Evolutionary conservation across 2,113 vertebrate species (phyloP).

Genomic region (Tylochromis polylepis): DNA sequence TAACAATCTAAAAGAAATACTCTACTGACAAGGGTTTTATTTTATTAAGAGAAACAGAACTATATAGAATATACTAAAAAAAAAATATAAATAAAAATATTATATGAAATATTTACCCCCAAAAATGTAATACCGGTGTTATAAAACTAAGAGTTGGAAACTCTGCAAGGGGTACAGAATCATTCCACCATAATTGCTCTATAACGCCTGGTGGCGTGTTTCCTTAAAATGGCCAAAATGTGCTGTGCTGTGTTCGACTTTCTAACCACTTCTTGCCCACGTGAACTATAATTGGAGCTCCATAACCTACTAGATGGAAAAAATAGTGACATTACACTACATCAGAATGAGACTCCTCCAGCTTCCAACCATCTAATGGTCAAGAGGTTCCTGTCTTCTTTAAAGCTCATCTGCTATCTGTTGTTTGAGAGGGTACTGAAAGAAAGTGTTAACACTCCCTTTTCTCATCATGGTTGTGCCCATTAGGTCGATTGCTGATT

Average conservation of each 20-base stretch:
- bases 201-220: background rate
- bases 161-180: background rate
- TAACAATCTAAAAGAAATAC: background rate
- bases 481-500: slow-evolving; percentile 91
- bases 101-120: background rate
- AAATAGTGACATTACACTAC: background rate
- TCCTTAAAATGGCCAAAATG: background rate
- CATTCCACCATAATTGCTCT: background rate
- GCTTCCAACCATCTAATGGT: slow-evolving; percentile 11
- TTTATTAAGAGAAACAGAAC: background rate
- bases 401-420: background rate
- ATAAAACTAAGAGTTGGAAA: background rate
- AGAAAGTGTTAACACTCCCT: slow-evolving; percentile 44
- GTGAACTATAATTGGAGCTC: background rate
- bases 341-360: background rate
- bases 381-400: slow-evolving; percentile 32
- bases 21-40: background rate
- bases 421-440: slow-evolving; percentile 17
- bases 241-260: background rate
- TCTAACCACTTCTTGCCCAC: background rate
- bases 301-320: slow-evolving; percentile 3
- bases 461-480: slow-evolving; percentile 24
- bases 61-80: background rate
- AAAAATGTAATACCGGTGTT: background rate
- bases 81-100: background rate